Conservation (phyloP, 2,888 invertebrate species). For the Boloria euphrosyne region DNA sequence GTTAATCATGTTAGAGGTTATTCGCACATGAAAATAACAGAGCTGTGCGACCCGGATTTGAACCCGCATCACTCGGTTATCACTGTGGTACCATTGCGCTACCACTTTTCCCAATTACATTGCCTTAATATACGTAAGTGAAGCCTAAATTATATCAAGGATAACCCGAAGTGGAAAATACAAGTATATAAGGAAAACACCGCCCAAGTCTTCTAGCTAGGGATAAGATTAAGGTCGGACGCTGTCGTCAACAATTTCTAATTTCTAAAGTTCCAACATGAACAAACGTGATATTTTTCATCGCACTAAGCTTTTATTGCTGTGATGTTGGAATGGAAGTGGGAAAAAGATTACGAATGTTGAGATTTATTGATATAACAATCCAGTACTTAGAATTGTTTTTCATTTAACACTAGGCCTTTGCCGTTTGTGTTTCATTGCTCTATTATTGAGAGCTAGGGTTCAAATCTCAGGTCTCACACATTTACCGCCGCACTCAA, state of each 20-base stretch:
- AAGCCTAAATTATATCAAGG: neutral
- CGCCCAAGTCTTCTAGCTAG: slow-evolving; percentile 18
- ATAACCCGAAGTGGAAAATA: slow-evolving; percentile 17
- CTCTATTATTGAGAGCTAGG: too few species aligned
- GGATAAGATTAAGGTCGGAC: slow-evolving; percentile 38
- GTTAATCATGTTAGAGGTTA: too few species aligned
- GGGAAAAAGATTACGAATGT: slow-evolving; percentile 30
- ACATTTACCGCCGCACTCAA: too few species aligned
- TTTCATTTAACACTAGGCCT: too few species aligned
- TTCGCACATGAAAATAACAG: too few species aligned
- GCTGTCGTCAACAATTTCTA: slow-evolving; percentile 41
- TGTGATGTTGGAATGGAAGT: slow-evolving; percentile 33
- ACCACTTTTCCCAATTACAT: too few species aligned
- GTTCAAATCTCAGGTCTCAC: too few species aligned
- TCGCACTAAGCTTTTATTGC: slow-evolving; percentile 42
- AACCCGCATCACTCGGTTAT: too few species aligned
- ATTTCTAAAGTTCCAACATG: slow-evolving; percentile 37
- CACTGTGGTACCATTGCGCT: too few species aligned
- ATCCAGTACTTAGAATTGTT: neutral
- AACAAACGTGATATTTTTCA: slow-evolving; percentile 39
- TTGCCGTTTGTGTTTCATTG: too few species aligned
- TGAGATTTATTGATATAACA: slow-evolving; percentile 25
- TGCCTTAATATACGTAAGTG: too few species aligned
- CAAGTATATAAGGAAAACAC: slow-evolving; percentile 22
- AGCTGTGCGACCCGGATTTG: too few species aligned